Conservation (phyloP, 2,113 vertebrate species). For the Protobothrops mucrosquamatus region DNA sequence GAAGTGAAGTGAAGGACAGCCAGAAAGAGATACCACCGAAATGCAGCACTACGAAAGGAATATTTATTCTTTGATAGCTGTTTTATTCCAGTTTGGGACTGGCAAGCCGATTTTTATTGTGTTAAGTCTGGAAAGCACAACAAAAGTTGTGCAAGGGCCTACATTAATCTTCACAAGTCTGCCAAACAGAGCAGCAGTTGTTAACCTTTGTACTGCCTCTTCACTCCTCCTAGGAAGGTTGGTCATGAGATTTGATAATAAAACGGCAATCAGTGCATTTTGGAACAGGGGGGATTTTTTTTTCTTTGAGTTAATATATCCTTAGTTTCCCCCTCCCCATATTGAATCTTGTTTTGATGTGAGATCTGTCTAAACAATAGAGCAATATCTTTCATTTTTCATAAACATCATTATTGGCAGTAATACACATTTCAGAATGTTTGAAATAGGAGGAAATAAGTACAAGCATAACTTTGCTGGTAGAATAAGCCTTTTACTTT, state of each 20-base stretch:
- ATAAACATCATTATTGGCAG: not conserved
- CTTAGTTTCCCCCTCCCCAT: not conserved
- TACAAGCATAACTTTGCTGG: not conserved
- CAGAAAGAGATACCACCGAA: not conserved
- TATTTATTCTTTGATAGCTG: constrained; percentile 3
- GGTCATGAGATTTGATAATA: constrained; percentile 64
- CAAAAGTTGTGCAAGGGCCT: constrained; percentile 22
- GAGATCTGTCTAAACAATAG: not conserved
- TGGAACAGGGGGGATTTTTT: constrained; percentile 24
- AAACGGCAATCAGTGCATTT: constrained; percentile 57
- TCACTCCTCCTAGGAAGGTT: constrained; percentile 10
- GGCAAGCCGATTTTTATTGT: not conserved
- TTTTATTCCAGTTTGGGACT: not conserved
- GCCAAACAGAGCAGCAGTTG: not conserved
- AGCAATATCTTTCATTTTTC: not conserved
- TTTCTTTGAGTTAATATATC: not conserved
- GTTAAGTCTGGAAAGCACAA: not conserved
- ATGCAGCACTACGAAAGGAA: not conserved
- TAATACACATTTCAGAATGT: not conserved
- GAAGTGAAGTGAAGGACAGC: not conserved
- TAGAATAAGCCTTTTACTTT: not conserved
- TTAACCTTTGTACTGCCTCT: constrained; percentile 38
- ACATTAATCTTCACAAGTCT: constrained; percentile 25
- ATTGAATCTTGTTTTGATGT: not conserved
- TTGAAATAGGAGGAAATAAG: not conserved